Base-by-base conservation (phyloP, 2,888 invertebrate genomes). In the Mallateleia sp. region DNA sequence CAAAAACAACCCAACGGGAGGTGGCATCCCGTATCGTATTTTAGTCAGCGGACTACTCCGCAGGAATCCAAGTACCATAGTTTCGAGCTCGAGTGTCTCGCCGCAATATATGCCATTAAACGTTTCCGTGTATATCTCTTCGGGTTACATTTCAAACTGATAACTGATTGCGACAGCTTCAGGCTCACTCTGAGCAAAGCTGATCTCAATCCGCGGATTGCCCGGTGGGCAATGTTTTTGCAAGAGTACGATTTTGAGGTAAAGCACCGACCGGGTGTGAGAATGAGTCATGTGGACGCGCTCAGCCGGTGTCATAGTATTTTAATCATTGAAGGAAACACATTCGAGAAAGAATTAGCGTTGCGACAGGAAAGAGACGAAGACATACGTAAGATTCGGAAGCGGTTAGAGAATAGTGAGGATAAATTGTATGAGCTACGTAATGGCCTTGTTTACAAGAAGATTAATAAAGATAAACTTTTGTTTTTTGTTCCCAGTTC, bases 21-120 rank as follows among this genome's bases (percentile, higher is more conserved):
- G 8, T 47, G 84, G 50, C 28, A 91, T 20, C 92, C 91, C 0
- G 77, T 93, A 0, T 92, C 90, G 52, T 92, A 91, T 75, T 93
- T 91, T 86, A 92, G 92, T 58, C 85, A 90, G 42, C 78, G 90
- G 34, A 92, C 92, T 1, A 91, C 89, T 7, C 85, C 83, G 2
- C 32, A 54, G 0, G 92, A 93, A 75, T 66, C 91, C 1, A 91
- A 88, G 58, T 92, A 91, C 64, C 90, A 93, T 74, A 93, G 92
- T 83, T 94, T 88, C 72, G 93, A 93, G 62, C 71, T 93, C 25
- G 93, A 93, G 56, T 78, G 88, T 18, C 64, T 91, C 11, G 89
- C 85, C 0, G 72, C 64, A 6, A 58, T 90, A 14, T 64, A 87
- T 11, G 88, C 91, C 7, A 62, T 91, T 1, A 87, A 90, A 47